phyloP scores from a whole-genome alignment of 2,888 invertebrate genomes.

The Hedya salicella region DNA sequence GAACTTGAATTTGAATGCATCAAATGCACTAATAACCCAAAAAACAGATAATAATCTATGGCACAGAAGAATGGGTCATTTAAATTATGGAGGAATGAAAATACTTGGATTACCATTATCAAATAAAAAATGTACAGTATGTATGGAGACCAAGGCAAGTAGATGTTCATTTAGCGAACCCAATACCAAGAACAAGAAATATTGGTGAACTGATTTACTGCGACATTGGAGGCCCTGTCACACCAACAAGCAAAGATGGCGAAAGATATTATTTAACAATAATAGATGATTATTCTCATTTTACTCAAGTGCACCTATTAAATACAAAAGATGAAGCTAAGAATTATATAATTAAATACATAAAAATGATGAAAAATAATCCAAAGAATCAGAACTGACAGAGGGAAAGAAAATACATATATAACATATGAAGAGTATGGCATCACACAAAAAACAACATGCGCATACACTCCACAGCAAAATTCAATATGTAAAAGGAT shows the following conservation, averaged over 20 bases:
- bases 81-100: neutral
- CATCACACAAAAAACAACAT: neutral
- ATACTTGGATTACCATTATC: conserved; percentile 1
- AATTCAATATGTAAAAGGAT: neutral
- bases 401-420: neutral
- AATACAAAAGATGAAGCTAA: neutral
- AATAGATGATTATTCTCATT: neutral
- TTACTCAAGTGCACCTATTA: neutral
- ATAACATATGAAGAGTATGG: neutral
- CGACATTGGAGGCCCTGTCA: neutral
- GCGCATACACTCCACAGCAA: neutral
- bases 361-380: neutral
- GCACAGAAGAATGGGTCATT: conserved; percentile 8
- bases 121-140: neutral
- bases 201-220: neutral
- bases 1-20: conserved; percentile 21
- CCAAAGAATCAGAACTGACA: neutral
- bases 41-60: neutral
- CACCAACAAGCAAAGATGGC: neutral
- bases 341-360: neutral
- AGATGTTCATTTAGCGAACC: neutral
- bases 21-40: neutral
- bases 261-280: neutral
- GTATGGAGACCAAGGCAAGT: neutral
- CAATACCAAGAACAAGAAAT: neutral